Percentiles rank a stretch among this genome's conserved stretches.
Conservation (phyloP, 1,140 invertebrate genomes). For the Gonioctena quinquepunctata region DNA sequence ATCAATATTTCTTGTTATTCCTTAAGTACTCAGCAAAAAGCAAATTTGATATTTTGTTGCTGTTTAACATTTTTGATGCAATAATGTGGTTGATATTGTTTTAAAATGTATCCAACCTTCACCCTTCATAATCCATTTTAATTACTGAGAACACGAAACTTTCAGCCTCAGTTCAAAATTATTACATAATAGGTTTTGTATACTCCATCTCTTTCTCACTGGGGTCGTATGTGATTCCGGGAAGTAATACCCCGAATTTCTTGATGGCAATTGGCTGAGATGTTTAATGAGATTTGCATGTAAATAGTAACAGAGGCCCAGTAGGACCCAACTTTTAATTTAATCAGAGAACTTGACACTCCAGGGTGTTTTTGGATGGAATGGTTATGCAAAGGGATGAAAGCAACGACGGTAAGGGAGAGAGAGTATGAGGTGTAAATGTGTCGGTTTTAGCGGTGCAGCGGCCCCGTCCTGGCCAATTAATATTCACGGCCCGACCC, state of each 20-base stretch:
- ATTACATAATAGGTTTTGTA: no score
- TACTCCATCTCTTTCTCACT: no score
- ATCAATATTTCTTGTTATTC: no score
- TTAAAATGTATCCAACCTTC: no score
- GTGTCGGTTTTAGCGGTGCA: constrained; percentile 51
- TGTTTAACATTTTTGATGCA: no score
- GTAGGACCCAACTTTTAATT: constrained; percentile 54
- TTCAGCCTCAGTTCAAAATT: no score
- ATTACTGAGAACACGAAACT: no score
- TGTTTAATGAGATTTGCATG: constrained; percentile 55
- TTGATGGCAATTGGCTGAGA: background rate
- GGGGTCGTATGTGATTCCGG: background rate
- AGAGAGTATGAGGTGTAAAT: constrained; percentile 51
- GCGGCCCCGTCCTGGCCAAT: constrained; percentile 45
- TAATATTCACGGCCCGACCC: constrained; percentile 46
- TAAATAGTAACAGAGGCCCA: constrained; percentile 48
- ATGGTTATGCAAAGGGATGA: constrained; percentile 29
- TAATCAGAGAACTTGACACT: constrained; percentile 56
- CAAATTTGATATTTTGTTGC: no score
- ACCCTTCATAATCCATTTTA: no score
- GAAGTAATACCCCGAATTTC: background rate
- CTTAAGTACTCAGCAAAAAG: no score
- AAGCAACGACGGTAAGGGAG: constrained; percentile 32
- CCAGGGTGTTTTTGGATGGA: constrained; percentile 49
- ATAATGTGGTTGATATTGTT: no score